Conservation (phyloP, 2,113 vertebrate species). For the Scophthalmus maximus region DNA sequence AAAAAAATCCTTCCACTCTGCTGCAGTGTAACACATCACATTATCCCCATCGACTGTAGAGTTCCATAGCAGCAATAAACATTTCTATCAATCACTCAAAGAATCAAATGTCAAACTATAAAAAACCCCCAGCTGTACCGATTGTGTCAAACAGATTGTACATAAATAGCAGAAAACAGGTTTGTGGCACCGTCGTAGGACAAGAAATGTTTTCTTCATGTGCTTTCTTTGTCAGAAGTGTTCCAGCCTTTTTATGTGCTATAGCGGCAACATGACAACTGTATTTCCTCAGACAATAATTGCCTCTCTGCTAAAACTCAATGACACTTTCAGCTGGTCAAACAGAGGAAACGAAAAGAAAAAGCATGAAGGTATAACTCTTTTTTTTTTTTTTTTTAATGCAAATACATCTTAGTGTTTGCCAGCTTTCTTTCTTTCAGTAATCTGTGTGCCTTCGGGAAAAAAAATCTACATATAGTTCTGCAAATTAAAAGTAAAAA, state of each 20-base stretch:
- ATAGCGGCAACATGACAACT: background rate
- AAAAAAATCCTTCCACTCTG: conserved; percentile 11
- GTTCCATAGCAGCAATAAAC: conserved; percentile 60
- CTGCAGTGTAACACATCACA: conserved; percentile 47
- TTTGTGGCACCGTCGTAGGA: conserved; percentile 33
- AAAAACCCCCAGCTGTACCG: conserved; percentile 44
- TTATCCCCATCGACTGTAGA: conserved; percentile 44
- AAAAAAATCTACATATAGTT: conserved; percentile 1
- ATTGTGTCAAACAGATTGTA: conserved; percentile 64
- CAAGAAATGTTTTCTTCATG: conserved; percentile 8
- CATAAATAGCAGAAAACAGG: conserved; percentile 56
- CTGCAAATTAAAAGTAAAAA: background rate
- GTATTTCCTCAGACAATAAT: background rate
- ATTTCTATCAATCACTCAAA: conserved; percentile 60
- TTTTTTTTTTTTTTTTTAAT: conserved; percentile 4
- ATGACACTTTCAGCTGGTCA: background rate
- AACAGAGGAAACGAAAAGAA: background rate
- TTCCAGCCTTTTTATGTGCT: conserved; percentile 13
- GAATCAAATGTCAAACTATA: conserved; percentile 55
- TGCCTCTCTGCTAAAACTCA: background rate
- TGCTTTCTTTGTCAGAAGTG: conserved; percentile 10
- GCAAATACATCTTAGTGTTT: background rate
- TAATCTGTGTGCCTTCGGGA: conserved; percentile 9
- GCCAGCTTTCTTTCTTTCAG: background rate
- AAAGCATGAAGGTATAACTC: background rate